Conservation (phyloP, 2,113 vertebrate genomes). For the Sprattus sprattus region DNA sequence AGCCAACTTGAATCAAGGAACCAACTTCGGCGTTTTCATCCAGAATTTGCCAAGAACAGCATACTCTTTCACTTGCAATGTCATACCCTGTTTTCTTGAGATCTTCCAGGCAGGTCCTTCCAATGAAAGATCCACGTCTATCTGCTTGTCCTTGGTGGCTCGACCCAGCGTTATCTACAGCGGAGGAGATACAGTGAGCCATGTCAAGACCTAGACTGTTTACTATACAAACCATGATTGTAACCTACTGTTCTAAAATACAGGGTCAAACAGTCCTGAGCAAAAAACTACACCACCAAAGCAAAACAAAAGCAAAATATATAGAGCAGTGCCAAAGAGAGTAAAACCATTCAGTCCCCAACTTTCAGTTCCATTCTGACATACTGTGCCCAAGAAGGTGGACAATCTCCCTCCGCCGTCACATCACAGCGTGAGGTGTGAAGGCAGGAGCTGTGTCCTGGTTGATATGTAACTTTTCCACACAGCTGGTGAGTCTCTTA, state of each 20-base stretch:
- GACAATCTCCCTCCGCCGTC: not conserved
- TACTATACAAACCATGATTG: not conserved
- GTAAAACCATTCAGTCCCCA: not conserved
- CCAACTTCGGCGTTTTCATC: too few species aligned
- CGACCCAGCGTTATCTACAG: conserved; percentile 88
- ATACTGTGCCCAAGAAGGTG: not conserved
- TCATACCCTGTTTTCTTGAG: conserved; percentile 89
- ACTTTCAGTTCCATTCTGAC: not conserved
- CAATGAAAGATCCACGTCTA: conserved; percentile 90
- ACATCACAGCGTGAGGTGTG: not conserved
- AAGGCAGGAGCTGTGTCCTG: not conserved
- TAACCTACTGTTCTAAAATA: not conserved
- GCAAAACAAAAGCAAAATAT: not conserved
- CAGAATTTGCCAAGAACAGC: too few species aligned
- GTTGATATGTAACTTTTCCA: not conserved
- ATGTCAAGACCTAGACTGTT: not conserved
- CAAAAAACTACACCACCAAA: not conserved
- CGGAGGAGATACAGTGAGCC: not conserved
- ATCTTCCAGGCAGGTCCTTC: conserved; percentile 97
- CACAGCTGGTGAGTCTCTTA: conserved; percentile 33
- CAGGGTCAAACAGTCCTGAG: not conserved
- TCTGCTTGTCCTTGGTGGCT: conserved; percentile 95
- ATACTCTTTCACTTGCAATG: too few species aligned
- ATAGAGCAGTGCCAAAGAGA: not conserved
- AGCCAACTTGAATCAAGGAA: too few species aligned